These are phyloP conservation scores for Drosophila infuscata DNA, from an alignment of 2,888 invertebrate genomes.

Conservation along the genomic window DNA sequence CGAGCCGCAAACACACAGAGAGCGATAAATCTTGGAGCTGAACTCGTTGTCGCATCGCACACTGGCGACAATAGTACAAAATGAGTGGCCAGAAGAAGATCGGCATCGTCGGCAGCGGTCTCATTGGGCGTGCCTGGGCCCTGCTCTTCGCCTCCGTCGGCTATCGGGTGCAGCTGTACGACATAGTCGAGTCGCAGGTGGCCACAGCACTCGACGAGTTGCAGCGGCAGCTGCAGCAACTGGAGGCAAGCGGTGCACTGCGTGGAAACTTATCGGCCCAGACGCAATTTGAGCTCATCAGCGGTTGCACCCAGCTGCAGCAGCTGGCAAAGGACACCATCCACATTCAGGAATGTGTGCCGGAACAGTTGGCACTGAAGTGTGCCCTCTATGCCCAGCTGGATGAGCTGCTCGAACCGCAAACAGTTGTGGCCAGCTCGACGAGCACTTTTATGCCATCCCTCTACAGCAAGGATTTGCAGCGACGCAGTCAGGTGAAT, in stretches of 20 bases:
- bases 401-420: conserved; percentile 90
- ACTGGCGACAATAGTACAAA: conserved; percentile 36
- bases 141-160: conserved; percentile 98
- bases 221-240: conserved; percentile 88
- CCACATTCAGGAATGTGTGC: conserved; percentile 96
- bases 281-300: conserved; percentile 91
- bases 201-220: conserved; percentile 91
- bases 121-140: conserved; percentile 98
- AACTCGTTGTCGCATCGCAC: conserved; percentile 12
- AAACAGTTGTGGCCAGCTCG: conserved; percentile 95
- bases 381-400: conserved; percentile 91
- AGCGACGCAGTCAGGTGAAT: conserved; percentile 88
- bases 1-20: neutral
- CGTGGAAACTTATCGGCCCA: conserved; percentile 90
- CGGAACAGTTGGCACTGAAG: conserved; percentile 94
- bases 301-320: conserved; percentile 89
- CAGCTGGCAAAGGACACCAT: conserved; percentile 91
- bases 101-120: conserved; percentile 94
- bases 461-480: conserved; percentile 92
- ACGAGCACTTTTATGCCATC: conserved; percentile 97
- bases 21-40: conserved; percentile 67
- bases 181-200: conserved; percentile 91
- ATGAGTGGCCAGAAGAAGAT: conserved; percentile 89
- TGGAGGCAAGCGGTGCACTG: conserved; percentile 90
- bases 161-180: conserved; percentile 95